phyloP scores from a whole-genome alignment of 2,797 vertebrate genomes.

The Parauchenoglanis ngamensis region DNA sequence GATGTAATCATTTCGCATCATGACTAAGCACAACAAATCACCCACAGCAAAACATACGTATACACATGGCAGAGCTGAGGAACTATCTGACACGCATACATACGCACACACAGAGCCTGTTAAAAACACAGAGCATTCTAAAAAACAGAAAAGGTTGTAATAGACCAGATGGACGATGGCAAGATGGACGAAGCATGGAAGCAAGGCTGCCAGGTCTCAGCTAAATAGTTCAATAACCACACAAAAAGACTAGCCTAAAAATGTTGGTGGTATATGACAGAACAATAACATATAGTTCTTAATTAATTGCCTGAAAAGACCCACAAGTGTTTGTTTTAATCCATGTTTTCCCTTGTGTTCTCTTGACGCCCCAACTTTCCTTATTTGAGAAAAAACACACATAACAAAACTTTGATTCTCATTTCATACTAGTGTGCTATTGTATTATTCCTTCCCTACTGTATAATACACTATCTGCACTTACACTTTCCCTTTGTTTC shows the following conservation, averaged over 20 bases:
- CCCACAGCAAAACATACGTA: conserved; percentile 11
- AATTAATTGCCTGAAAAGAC: not conserved
- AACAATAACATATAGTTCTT: not conserved
- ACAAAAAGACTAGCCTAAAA: not conserved
- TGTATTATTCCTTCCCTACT: not conserved
- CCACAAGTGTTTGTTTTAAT: not conserved
- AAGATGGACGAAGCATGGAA: not conserved
- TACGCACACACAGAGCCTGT: not conserved
- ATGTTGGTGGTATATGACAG: not conserved
- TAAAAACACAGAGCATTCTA: not conserved
- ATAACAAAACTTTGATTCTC: not conserved
- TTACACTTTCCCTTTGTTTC: not conserved
- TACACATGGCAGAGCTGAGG: not conserved
- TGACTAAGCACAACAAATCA: conserved; percentile 54
- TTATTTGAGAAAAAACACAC: not conserved
- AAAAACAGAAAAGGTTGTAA: not conserved
- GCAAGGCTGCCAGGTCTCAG: not conserved
- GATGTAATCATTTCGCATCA: conserved; percentile 51
- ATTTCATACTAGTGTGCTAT: not conserved
- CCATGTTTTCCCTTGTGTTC: not conserved
- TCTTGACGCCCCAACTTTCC: not conserved
- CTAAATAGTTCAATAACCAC: not conserved
- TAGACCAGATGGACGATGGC: not conserved
- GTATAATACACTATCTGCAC: not conserved
- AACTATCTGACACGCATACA: not conserved